These are phyloP conservation scores for Cephalopachus bancanus DNA, from an alignment of 2,797 vertebrate genomes.

Conservation along the genomic window DNA sequence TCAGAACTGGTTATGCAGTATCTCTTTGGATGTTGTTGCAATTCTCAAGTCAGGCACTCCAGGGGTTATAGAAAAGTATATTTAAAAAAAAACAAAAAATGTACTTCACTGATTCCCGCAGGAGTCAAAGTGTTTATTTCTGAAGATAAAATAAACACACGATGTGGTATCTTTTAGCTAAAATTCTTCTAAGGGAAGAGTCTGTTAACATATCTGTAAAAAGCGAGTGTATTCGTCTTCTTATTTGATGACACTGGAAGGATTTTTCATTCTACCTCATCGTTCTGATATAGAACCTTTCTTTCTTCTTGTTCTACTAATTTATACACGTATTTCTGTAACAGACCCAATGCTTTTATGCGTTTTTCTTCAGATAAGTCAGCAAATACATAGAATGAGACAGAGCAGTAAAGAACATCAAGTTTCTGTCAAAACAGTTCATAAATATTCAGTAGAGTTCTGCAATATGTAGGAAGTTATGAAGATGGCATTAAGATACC, in stretches of 20 bases:
- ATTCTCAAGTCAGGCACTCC: background rate
- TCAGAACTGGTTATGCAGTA: background rate
- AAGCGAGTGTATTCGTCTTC: slow-evolving; percentile 65
- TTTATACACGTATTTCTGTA: slow-evolving; percentile 82
- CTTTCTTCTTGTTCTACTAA: slow-evolving; percentile 81
- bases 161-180: slow-evolving; percentile 59
- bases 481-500: slow-evolving; percentile 83
- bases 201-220: slow-evolving; percentile 68
- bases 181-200: slow-evolving; percentile 69
- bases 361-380: slow-evolving; percentile 82
- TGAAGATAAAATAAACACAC: slow-evolving; percentile 74
- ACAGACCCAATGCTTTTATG: slow-evolving; percentile 80
- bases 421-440: slow-evolving; percentile 86
- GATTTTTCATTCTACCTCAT: slow-evolving; percentile 75
- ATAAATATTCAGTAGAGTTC: slow-evolving; percentile 85
- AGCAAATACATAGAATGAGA: slow-evolving; percentile 84
- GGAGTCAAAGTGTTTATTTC: slow-evolving; percentile 77
- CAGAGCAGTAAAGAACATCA: slow-evolving; percentile 82
- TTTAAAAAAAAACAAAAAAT: slow-evolving; percentile 36
- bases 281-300: slow-evolving; percentile 75
- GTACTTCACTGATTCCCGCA: slow-evolving; percentile 49
- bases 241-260: slow-evolving; percentile 79
- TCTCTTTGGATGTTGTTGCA: background rate
- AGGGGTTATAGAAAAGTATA: slow-evolving; percentile 45
- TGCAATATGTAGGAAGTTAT: slow-evolving; percentile 82